A percentile compares a stretch with the other conserved stretches of the same genome.
phyloP scores from a whole-genome alignment of 2,113 vertebrate species.

The Sylvia atricapilla region DNA sequence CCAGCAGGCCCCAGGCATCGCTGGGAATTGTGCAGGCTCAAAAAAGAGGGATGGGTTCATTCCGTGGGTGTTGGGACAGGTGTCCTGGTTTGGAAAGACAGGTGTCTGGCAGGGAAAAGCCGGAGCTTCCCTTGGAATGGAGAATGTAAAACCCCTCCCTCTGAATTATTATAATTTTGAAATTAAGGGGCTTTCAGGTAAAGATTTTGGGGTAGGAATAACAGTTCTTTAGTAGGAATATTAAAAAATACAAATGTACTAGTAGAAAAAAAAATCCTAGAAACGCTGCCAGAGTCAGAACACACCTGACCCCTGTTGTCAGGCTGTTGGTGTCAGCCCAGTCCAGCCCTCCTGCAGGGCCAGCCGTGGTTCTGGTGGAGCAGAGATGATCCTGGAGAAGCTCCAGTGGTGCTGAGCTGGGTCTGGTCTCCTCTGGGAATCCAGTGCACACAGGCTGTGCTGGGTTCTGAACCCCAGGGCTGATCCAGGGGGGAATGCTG shows the following conservation, averaged over 20 bases:
- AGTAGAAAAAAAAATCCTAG: too few relatives aligned
- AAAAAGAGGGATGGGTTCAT: too few relatives aligned
- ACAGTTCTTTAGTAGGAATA: background rate
- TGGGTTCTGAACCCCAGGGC: too few relatives aligned
- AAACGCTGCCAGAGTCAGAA: too few relatives aligned
- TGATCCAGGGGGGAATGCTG: too few relatives aligned
- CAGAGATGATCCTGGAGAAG: too few relatives aligned
- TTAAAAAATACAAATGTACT: background rate
- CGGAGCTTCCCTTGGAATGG: background rate
- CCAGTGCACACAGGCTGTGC: too few relatives aligned
- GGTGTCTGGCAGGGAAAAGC: background rate
- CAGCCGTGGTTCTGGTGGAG: too few relatives aligned
- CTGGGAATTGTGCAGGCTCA: background rate
- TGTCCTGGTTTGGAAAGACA: background rate
- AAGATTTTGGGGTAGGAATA: background rate
- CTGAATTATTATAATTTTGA: background rate
- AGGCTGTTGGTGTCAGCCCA: background rate
- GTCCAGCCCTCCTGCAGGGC: background rate
- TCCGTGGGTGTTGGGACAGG: background rate
- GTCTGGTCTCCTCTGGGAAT: too few relatives aligned
- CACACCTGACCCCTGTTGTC: too few relatives aligned
- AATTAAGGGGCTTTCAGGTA: background rate
- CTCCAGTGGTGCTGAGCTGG: too few relatives aligned
- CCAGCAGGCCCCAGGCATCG: background rate
- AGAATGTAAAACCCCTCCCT: background rate